Conservation (phyloP, 2,888 invertebrate genomes). For the Melanophora roralis region DNA sequence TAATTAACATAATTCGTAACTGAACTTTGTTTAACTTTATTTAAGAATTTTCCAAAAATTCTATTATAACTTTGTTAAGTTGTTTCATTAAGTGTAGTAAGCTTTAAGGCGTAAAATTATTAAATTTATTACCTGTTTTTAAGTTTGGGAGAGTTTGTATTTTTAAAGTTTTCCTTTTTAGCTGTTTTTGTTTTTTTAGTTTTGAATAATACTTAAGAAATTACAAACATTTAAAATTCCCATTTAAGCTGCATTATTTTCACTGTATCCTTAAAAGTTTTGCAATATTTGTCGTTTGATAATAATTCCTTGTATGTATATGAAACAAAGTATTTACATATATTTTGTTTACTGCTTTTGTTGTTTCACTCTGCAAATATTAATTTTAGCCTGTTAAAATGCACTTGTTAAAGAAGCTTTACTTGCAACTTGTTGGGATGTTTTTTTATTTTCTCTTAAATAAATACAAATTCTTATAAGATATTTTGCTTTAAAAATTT, state of each 20-base stretch:
- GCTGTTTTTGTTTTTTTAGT: neutral
- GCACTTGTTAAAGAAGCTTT: neutral
- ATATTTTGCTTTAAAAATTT: neutral
- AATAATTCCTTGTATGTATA: neutral
- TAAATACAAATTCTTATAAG: neutral
- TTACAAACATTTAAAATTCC: neutral
- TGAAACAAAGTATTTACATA: neutral
- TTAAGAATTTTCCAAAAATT: no score
- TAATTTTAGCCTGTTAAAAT: neutral
- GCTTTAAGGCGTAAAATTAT: no score
- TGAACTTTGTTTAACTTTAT: no score
- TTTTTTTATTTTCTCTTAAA: neutral
- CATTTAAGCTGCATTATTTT: neutral
- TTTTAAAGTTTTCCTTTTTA: neutral
- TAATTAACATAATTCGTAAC: no score
- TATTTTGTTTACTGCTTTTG: neutral
- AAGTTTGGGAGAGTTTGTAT: neutral
- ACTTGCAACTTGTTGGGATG: neutral
- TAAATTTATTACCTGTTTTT: neutral
- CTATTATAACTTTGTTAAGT: no score
- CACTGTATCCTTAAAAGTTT: slow-evolving; percentile 20
- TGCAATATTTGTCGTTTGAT: neutral
- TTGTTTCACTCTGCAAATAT: neutral
- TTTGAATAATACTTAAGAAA: no score
- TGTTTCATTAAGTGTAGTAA: no score